Conservation (phyloP, 2,888 invertebrate genomes). For the Cheilosia pagana region DNA sequence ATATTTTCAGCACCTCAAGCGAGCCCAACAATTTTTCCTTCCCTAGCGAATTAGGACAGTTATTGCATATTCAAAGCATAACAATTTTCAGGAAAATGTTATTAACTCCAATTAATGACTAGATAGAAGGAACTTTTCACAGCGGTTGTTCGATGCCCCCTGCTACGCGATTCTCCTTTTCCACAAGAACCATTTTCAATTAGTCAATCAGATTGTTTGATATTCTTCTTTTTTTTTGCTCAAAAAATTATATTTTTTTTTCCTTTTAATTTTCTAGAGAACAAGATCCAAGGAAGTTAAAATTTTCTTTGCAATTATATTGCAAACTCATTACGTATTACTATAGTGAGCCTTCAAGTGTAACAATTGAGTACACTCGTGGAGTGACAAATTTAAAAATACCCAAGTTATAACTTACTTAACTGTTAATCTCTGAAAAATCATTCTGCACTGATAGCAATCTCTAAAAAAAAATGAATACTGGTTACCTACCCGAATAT, state of each 20-base stretch:
- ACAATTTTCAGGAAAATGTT: conserved; percentile 59
- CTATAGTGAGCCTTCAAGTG: conserved; percentile 31
- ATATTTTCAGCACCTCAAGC: conserved; percentile 30
- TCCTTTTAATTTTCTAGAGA: conserved; percentile 13
- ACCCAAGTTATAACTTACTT: too few species aligned
- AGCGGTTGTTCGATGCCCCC: conserved; percentile 45
- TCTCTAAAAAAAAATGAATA: too few species aligned
- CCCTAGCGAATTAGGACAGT: conserved; percentile 49
- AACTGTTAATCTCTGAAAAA: too few species aligned
- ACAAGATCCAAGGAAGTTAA: conserved; percentile 12
- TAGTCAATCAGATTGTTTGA: conserved; percentile 64
- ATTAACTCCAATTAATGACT: conserved; percentile 66
- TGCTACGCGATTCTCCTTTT: conserved; percentile 39
- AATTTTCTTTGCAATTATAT: conserved; percentile 40
- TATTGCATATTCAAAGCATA: conserved; percentile 58
- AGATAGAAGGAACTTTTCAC: conserved; percentile 55
- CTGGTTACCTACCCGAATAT: neutral
- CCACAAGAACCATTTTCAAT: conserved; percentile 55
- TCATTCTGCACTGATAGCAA: too few species aligned
- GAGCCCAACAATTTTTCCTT: conserved; percentile 48
- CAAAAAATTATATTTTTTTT: conserved; percentile 7
- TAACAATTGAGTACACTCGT: neutral
- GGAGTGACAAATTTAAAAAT: too few species aligned
- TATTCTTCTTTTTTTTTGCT: conserved; percentile 29
- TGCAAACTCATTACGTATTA: too few species aligned